phyloP scores from a whole-genome alignment of 2,797 vertebrate genomes.

The Leptoclinus maculatus region DNA sequence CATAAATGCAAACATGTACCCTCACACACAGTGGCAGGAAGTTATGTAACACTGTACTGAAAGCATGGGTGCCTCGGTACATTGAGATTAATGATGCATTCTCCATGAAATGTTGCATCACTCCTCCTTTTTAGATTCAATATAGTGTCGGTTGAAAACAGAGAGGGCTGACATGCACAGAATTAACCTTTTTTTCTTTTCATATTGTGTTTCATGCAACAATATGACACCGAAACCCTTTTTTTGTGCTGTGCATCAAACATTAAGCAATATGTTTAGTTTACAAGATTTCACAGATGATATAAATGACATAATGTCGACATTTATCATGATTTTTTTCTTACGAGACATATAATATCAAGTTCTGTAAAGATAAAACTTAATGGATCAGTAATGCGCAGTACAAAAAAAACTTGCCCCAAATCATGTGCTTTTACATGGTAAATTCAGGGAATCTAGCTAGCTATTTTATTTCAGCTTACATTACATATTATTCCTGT shows the following conservation, averaged over 20 bases:
- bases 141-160: slow-evolving; percentile 10
- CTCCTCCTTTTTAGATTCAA: slow-evolving; percentile 28
- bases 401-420: background rate
- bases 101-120: slow-evolving; percentile 40
- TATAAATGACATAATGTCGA: background rate
- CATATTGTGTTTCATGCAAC: background rate
- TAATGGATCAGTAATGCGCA: background rate
- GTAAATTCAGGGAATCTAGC: background rate
- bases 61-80: slow-evolving; percentile 25
- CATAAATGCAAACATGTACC: slow-evolving; percentile 25
- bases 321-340: background rate
- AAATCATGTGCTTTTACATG: background rate
- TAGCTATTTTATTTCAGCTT: background rate
- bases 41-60: slow-evolving; percentile 59
- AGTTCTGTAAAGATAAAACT: background rate
- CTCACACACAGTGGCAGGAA: slow-evolving; percentile 6
- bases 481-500: too few species aligned
- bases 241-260: background rate
- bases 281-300: background rate
- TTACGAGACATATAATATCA: background rate
- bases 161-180: slow-evolving; percentile 20
- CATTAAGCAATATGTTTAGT: background rate
- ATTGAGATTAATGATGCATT: slow-evolving; percentile 61
- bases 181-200: background rate
- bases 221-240: background rate